Conservation (phyloP, 2,113 vertebrate genomes). For the Hypocryptadius cinnamomeus region DNA sequence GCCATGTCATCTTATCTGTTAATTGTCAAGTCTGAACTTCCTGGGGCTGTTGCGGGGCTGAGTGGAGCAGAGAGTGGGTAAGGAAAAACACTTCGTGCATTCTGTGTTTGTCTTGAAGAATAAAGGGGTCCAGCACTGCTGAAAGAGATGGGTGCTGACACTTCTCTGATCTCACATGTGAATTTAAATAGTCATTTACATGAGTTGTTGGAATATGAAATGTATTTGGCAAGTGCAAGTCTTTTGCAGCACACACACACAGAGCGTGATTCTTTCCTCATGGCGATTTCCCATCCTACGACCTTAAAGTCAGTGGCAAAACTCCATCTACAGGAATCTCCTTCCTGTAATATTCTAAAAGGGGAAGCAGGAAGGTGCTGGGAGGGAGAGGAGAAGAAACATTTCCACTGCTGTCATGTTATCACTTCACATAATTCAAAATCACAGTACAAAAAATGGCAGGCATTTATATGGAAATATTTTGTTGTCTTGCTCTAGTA, state of each 20-base stretch:
- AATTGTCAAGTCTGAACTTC: conserved; percentile 92
- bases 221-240: not conserved
- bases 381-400: not conserved
- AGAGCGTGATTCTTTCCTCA: not conserved
- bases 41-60: conserved; percentile 79
- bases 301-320: conserved; percentile 9
- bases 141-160: not conserved
- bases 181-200: not conserved
- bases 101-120: not conserved
- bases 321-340: not conserved
- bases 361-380: not conserved
- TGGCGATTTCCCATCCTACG: not conserved
- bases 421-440: conserved; percentile 39
- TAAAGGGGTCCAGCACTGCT: not conserved
- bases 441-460: not conserved
- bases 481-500: conserved; percentile 43
- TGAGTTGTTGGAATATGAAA: not conserved
- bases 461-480: conserved; percentile 40
- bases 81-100: conserved; percentile 28
- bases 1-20: conserved; percentile 96
- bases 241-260: not conserved
- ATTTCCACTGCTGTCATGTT: conserved; percentile 39
- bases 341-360: conserved; percentile 11
- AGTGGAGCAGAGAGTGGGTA: conserved; percentile 74
- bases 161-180: not conserved